phyloP scores from a whole-genome alignment of 1,140 invertebrate genomes.

The Drosophila equinoxialis region DNA sequence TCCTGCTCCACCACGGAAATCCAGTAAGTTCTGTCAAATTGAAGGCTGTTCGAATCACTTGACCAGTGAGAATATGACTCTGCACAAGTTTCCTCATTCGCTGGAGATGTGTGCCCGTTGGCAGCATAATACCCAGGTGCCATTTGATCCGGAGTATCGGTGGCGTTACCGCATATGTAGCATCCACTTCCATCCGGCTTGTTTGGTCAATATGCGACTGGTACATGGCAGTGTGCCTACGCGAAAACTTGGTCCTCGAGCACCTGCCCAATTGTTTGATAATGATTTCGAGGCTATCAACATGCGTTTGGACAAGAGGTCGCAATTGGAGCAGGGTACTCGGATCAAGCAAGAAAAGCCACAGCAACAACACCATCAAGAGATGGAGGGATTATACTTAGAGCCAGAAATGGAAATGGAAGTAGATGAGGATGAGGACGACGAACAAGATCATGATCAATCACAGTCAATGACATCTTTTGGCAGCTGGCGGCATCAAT shows the following conservation, averaged over 20 bases:
- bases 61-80: constrained; percentile 60
- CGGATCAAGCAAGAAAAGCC: constrained; percentile 16
- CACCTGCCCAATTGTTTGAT: constrained; percentile 52
- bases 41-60: constrained; percentile 63
- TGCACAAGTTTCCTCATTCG: constrained; percentile 68
- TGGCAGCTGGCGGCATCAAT: constrained; percentile 32
- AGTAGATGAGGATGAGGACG: constrained; percentile 29
- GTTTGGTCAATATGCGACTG: constrained; percentile 57
- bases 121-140: constrained; percentile 72
- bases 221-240: constrained; percentile 75
- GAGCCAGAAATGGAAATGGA: constrained; percentile 16
- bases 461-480: neutral
- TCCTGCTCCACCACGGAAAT: constrained; percentile 54
- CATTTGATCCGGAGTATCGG: constrained; percentile 56
- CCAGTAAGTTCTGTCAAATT: constrained; percentile 68
- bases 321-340: neutral
- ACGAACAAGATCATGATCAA: constrained; percentile 30
- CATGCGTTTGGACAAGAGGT: constrained; percentile 46
- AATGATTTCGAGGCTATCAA: constrained; percentile 56
- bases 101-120: constrained; percentile 64
- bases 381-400: neutral
- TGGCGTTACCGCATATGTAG: constrained; percentile 76
- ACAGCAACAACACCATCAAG: neutral
- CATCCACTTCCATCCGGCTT: constrained; percentile 69
- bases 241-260: constrained; percentile 58